Conservation (phyloP, 2,888 invertebrate genomes). For the Tetropium fuscum region DNA sequence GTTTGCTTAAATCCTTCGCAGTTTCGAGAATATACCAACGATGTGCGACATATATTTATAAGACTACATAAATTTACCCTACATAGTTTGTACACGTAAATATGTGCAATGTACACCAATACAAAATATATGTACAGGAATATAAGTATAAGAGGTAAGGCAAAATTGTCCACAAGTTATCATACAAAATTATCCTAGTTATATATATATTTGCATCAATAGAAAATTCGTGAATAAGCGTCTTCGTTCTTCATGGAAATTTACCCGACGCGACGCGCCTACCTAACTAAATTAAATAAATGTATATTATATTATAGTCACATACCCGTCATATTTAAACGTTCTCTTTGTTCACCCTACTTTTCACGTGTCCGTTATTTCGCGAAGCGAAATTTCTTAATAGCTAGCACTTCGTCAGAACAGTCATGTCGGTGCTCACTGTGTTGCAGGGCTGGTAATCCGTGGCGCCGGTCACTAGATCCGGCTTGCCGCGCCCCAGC, state of each 20-base stretch:
- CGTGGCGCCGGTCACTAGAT: conserved; percentile 56
- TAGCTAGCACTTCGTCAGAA: conserved; percentile 65
- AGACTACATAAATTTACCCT: too few species aligned
- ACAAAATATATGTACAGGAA: too few species aligned
- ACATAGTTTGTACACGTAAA: too few species aligned
- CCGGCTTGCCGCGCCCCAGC: conserved; percentile 46
- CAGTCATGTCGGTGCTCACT: conserved; percentile 65
- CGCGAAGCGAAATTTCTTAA: conserved; percentile 50
- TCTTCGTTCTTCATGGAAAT: neutral
- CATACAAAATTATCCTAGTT: too few species aligned
- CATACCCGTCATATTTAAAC: conserved; percentile 4
- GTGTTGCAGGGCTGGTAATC: conserved; percentile 68
- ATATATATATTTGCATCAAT: too few species aligned
- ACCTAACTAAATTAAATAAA: neutral
- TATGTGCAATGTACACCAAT: too few species aligned
- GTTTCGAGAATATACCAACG: neutral
- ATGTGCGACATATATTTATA: neutral
- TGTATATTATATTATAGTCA: neutral
- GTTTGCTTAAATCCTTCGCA: too few species aligned
- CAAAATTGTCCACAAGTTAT: too few species aligned
- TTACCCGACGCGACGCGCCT: neutral
- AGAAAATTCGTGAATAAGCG: too few species aligned
- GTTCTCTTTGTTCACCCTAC: conserved; percentile 12
- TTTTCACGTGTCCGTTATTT: conserved; percentile 33
- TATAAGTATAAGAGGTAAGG: too few species aligned